Evolutionary conservation across 2,888 invertebrate species (phyloP), one percentile per base, ranked within the genome.

Genomic region (Deilephila porcellus): DNA sequence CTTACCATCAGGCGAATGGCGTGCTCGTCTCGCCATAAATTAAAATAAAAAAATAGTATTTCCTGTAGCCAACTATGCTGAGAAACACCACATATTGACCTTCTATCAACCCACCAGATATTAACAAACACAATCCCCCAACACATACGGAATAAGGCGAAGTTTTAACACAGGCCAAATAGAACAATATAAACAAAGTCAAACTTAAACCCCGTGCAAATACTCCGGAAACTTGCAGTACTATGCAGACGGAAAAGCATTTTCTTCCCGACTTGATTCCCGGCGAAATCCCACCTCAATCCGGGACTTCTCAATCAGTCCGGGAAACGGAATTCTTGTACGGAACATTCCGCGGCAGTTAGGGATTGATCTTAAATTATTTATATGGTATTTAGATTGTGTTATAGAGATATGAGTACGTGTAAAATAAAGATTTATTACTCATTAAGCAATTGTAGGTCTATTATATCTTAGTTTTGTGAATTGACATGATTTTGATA

Each of bases 251-350:
- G 80, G 80, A 76, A 82, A 80, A 83, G 81, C 76, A 84, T 84
- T 85, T 83, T 80, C 82, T 81, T 78, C 78, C 72, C 75, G 76
- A 78, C 74, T 80, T 82, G 82, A 83, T 78, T 82, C 79, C 79
- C 74, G 60, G 76, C 75, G 77, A 85, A 85, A 87, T 85, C 86
- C 85, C 75, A 76, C 79, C 82, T 79, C 81, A 80, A 85, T 85
- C 83, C 78, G 74, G 75, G 80, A 82, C 82, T 84, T 81, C 84
- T 88, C 88, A 88, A 88, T 88, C 88, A 77, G 78, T 72, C 72
- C 77, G 59, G 74, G 79, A 81, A 56, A 6, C 56, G 56, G 81
- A 81, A 81, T 83, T 82, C 82, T 82, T 81, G 78, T 77, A 77
- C 79, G 80, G 45, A 82, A 79, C 77, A 80, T 78, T 74, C 79